Evolutionary conservation across 2,113 vertebrate species (phyloP), one percentile per base, ranked within the genome.

Genomic region (Ophthalmolycus amberensis): DNA sequence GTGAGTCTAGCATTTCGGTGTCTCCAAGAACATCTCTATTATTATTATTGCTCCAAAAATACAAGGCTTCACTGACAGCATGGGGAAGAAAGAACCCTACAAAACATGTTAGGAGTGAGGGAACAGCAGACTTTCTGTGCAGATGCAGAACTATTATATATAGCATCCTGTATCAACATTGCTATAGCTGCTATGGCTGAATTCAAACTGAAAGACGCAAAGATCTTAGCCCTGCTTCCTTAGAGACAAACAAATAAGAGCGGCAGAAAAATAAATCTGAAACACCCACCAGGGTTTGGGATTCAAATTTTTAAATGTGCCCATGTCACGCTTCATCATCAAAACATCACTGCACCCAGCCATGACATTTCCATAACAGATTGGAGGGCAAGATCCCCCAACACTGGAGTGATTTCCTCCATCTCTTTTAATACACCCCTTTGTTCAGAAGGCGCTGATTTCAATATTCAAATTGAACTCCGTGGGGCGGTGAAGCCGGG

Each of bases 381-480:
- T 85, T 84, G 83, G 62, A 88, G 68, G 86, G 50, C 50, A 11
- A 75, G 77, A 58, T 42, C 22, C 59, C 71, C 81, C 46, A 18
- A 87, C 80, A 71, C 68, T 5, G 75, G 20, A 62, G 25, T 27
- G 70, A 80, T 75, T 93, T 91, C 90, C 89, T 92, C 84, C 80
- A 79, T 74, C 38, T 67, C 77, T 78, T 85, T 79, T 60, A 69
- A 87, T 82, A 48, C 73, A 58, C 38, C 67, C 65, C 84, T 91
- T 93, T 94, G 92, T 94, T 93, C 85, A 71, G 16, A 54, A 40
- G 58, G 44, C 52, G 44, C 79, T 68, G 75, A 91, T 95, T 95
- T 94, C 42, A 94, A 94, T 94, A 94, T 94, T 94, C 90, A 95
- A 95, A 95, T 90, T 32, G 2, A 18, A 16, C 66, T 83, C 67